A percentile compares a stretch with the other conserved stretches of the same genome.
These are phyloP conservation scores for Lamproptera curius DNA, from an alignment of 2,888 invertebrate species.

Conservation along the genomic window DNA sequence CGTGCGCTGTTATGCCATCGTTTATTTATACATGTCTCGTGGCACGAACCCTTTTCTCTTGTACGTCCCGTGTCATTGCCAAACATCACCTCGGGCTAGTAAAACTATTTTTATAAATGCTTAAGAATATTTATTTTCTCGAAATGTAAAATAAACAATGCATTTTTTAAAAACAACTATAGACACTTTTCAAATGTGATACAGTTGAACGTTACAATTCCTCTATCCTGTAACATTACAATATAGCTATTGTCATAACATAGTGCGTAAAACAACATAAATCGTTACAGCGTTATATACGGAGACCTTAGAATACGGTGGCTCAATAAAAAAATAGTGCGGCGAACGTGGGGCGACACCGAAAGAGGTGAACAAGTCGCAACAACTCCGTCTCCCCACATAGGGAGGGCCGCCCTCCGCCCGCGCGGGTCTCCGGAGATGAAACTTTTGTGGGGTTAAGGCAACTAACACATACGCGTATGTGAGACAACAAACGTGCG, in stretches of 20 bases:
- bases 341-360: slow-evolving; percentile 67
- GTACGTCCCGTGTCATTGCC: slow-evolving; percentile 17
- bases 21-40: slow-evolving; percentile 20
- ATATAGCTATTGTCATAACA: too few relatives aligned
- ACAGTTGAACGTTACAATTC: too few relatives aligned
- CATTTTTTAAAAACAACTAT: too few relatives aligned
- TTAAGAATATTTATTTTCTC: too few relatives aligned
- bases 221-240: too few relatives aligned
- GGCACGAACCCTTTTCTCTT: slow-evolving; percentile 26
- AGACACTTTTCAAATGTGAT: too few relatives aligned
- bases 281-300: slow-evolving; percentile 5
- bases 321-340: slow-evolving; percentile 34
- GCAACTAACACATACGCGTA: slow-evolving; percentile 60
- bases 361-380: slow-evolving; percentile 78
- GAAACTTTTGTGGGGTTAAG: slow-evolving; percentile 76
- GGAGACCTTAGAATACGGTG: slow-evolving; percentile 23
- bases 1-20: slow-evolving; percentile 28
- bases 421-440: slow-evolving; percentile 64
- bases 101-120: not conserved
- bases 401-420: slow-evolving; percentile 51
- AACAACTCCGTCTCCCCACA: slow-evolving; percentile 75
- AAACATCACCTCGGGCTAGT: slow-evolving; percentile 14
- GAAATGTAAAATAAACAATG: too few relatives aligned
- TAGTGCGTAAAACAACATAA: not conserved
- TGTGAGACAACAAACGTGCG: slow-evolving; percentile 70